phyloP scores from a whole-genome alignment of 2,113 vertebrate species.

The Gobio gobio region DNA sequence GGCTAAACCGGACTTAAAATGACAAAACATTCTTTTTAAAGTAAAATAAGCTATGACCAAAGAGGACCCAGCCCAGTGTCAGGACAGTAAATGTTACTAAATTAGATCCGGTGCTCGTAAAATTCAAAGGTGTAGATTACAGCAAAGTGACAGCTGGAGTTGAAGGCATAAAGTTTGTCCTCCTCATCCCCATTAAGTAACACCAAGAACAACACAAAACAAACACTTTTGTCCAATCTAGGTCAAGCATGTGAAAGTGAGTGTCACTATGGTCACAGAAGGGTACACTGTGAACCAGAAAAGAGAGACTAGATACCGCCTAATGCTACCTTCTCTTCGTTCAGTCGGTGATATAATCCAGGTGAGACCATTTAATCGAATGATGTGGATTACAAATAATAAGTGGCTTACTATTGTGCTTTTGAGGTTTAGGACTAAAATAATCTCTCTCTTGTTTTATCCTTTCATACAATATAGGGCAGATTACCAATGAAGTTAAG shows the following conservation, averaged over 20 bases:
- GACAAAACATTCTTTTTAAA: background rate
- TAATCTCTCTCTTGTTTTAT: constrained; percentile 42
- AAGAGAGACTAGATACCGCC: constrained; percentile 61
- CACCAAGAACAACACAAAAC: constrained; percentile 69
- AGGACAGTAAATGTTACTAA: background rate
- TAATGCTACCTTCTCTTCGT: constrained; percentile 28
- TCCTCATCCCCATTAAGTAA: constrained; percentile 60
- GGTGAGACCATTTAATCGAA: constrained; percentile 58
- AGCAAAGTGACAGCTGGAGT: constrained; percentile 40
- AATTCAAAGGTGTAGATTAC: background rate
- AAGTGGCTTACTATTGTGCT: constrained; percentile 59
- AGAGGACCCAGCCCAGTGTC: background rate
- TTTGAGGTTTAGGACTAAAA: constrained; percentile 53
- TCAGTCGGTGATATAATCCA: constrained; percentile 58
- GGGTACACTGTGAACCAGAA: constrained; percentile 67
- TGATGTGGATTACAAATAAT: constrained; percentile 62
- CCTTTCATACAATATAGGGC: constrained; percentile 41
- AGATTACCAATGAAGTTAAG: constrained; percentile 20
- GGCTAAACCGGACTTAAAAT: background rate
- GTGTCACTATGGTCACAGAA: constrained; percentile 60
- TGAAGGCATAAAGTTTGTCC: constrained; percentile 65
- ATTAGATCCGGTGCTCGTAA: background rate
- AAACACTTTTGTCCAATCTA: constrained; percentile 75
- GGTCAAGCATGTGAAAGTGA: constrained; percentile 75
- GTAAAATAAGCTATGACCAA: background rate